phyloP scores from a whole-genome alignment of 1,140 invertebrate genomes.

The Drosophila athabasca region DNA sequence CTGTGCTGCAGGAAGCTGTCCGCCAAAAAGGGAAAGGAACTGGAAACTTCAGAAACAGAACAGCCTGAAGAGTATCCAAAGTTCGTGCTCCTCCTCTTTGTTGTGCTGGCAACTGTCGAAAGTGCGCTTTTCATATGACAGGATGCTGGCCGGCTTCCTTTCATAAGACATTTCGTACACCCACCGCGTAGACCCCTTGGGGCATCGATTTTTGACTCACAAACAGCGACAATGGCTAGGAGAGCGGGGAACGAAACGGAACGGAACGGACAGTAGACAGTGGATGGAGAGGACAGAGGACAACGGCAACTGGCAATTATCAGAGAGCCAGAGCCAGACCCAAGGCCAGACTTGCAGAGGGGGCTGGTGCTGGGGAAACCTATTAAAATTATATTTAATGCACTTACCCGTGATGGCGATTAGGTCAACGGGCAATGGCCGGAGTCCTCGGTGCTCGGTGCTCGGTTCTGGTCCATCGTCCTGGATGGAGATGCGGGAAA shows the following conservation, averaged over 20 bases:
- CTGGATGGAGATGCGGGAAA: not conserved
- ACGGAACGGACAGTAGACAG: too few species aligned
- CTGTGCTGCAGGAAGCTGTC: constrained; percentile 3
- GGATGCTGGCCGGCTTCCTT: constrained; percentile 24
- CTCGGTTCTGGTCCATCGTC: too few species aligned
- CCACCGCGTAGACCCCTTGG: not conserved
- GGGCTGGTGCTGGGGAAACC: constrained; percentile 2
- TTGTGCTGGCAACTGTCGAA: constrained; percentile 35
- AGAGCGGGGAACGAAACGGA: too few species aligned
- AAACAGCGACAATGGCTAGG: constrained; percentile 9
- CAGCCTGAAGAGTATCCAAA: not conserved
- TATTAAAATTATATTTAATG: constrained; percentile 53
- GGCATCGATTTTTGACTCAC: constrained; percentile 35
- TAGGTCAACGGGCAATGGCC: constrained; percentile 14
- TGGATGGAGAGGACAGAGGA: constrained; percentile 1
- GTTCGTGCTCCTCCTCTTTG: constrained; percentile 11
- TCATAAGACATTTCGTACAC: not conserved
- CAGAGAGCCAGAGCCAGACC: constrained; percentile 7
- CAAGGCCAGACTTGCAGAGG: not conserved
- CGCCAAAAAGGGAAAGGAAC: not conserved
- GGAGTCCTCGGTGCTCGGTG: not conserved
- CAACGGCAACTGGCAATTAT: constrained; percentile 29
- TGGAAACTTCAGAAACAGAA: not conserved
- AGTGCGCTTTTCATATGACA: constrained; percentile 28
- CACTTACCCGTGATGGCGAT: constrained; percentile 35